Evolutionary conservation across 2,888 invertebrate species (phyloP).

Genomic region (Drosophila anceps): DNA sequence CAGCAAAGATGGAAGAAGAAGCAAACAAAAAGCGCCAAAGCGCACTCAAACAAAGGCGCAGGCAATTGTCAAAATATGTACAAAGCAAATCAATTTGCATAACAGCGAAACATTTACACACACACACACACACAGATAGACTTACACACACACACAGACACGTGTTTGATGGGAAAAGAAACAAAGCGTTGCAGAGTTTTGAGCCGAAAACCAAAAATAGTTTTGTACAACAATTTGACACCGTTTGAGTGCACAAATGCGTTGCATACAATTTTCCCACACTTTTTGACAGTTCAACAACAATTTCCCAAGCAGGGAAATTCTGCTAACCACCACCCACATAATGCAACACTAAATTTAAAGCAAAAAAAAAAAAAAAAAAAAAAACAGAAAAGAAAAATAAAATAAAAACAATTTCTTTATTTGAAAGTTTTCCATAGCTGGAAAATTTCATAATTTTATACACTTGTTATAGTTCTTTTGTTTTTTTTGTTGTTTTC

Average conservation of each 20-base stretch:
- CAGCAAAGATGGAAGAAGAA: conserved; percentile 37
- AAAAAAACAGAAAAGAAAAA: too few species aligned
- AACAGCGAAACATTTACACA: conserved; percentile 57
- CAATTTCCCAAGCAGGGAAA: conserved; percentile 21
- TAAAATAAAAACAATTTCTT: neutral
- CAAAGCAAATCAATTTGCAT: conserved; percentile 81
- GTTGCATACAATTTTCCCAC: conserved; percentile 54
- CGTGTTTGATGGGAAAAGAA: conserved; percentile 63
- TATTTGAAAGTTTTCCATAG: neutral
- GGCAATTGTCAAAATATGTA: conserved; percentile 66
- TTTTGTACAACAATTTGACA: conserved; percentile 71
- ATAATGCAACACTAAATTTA: conserved; percentile 11
- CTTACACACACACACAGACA: conserved; percentile 31
- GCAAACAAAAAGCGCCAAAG: conserved; percentile 41
- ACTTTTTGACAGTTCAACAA: conserved; percentile 25
- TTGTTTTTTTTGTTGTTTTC: conserved; percentile 32
- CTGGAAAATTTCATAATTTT: conserved; percentile 34
- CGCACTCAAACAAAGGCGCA: conserved; percentile 57
- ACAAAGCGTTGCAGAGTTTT: conserved; percentile 51
- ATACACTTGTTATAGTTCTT: conserved; percentile 59
- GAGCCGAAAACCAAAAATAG: conserved; percentile 53
- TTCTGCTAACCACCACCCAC: conserved; percentile 22
- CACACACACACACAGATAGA: conserved; percentile 16
- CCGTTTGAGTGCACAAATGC: conserved; percentile 51
- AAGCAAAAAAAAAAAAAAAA: neutral